Base-by-base conservation (phyloP, 2,888 invertebrate genomes). In the Hypselothyrea guttata region DNA sequence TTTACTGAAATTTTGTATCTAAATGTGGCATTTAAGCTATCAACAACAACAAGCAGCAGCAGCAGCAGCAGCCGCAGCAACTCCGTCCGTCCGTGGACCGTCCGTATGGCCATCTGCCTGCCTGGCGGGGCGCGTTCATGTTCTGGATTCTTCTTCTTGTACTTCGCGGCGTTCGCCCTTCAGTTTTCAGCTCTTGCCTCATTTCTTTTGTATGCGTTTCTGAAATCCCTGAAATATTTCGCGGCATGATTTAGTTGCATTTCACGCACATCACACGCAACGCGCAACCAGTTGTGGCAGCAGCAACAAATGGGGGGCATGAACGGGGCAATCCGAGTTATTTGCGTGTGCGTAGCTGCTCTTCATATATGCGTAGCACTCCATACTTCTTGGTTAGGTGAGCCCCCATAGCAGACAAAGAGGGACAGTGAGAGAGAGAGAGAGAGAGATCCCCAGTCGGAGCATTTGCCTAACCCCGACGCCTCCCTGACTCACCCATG, bases 21-120 rank as follows among this genome's bases (percentile, higher is more conserved):
- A 84, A 81, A 81, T 81, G 85, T 79, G 79, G 79, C 85, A 84
- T 81, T 81, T 81, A 81, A 84, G 67, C 71, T 83, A 81, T 81
- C 85, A 81, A 73, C 83, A 81, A 63, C 71, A 72, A 72, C 72
- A 73, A 59, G 53, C 22, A 56, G 46, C 52, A 53, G 35, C 7
- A 1, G 18, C 7, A 13, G 28, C 12, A 28, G 9, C 7, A 11
- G 7, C n/a, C 7, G 18, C 12, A n/a, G 41, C 42, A 22, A 27
- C 11, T 2, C 18, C 9, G 41, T 54, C 31, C 16, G 33, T 33
- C 45, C 57, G 33, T 8, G 1, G 44, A 44, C 49, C 35, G 62
- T 22, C 56, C 58, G 30, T 40, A 40, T 53, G 77, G 71, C 78
- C 78, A 84, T 78, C 78, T 77, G 84, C 77, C 77, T 22, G 78